Evolutionary conservation across 1,140 invertebrate genomes (phyloP), one percentile per base, ranked within the genome.

Genomic region (Zeugodacus cucurbitae): DNA sequence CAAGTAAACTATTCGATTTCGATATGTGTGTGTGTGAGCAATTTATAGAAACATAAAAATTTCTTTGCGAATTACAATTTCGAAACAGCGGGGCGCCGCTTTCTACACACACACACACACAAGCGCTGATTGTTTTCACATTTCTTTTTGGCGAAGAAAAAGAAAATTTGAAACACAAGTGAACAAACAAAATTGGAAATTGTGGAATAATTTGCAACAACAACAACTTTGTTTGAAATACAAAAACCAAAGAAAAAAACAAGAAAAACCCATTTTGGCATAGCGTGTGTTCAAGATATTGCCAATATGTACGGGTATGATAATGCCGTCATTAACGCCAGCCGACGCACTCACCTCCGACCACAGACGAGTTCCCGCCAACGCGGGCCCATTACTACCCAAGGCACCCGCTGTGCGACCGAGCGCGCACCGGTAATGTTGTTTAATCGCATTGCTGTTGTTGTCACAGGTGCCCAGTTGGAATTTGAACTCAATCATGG

Each of bases 141-240:
- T 82, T 82, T 67, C 62, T n/a, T n/a, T 54, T 48, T 48, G 41
- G 44, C 41, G 2, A 54, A 54, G 10, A 41, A 44, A 44, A 82
- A 82, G 17, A 82, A 82, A 44, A 82, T 17, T 29, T 54, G 10
- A 26, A 48, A 82, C 41, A 10, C 37, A 44, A 48, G 74, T 48
- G 48, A 82, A 82, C 41, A 82, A 37, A 82, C 74, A 82, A 82
- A 82, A 82, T 82, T 48, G 37, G 10, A 41, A 41, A 78, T 78
- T 78, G 70, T 78, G 41, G 37, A 82, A 48, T 82, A 82, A 29
- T 74, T 82, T 48, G 41, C 74, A 11, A 29, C 74, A 82, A 22
- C 67, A 70, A 44, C 74, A 82, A 34, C 20, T 29, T 74, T 74
- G 70, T 17, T 74, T 22, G 7, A 41, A 44, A 5, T n/a, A 29